Percentiles rank a stretch among this genome's conserved stretches.
Evolutionary conservation across 2,888 invertebrate genomes (phyloP).

Genomic region (Syrista parreyssii): DNA sequence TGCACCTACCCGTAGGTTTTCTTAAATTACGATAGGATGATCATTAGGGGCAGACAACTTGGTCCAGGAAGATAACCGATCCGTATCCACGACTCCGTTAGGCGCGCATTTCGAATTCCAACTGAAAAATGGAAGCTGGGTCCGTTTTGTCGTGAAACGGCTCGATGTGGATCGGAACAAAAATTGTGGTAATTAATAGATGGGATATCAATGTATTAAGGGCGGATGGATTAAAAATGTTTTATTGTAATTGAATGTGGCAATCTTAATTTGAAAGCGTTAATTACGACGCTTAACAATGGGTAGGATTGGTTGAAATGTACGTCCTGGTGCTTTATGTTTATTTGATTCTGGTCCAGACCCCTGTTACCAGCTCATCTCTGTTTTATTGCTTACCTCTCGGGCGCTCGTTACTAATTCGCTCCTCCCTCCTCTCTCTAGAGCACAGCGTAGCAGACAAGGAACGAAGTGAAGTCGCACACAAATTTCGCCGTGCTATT

Average conservation of each 20-base stretch:
- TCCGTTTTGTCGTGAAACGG: neutral
- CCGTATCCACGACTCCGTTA: constrained; percentile 28
- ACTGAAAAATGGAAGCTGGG: neutral
- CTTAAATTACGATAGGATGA: constrained; percentile 45
- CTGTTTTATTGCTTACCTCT: neutral
- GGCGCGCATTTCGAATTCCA: constrained; percentile 26
- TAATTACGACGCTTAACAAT: neutral
- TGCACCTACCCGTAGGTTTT: constrained; percentile 24
- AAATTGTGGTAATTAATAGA: neutral
- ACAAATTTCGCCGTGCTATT: constrained; percentile 49
- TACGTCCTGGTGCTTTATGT: neutral
- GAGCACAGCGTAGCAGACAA: neutral
- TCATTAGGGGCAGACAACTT: constrained; percentile 37
- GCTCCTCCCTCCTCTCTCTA: neutral
- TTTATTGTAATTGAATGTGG: neutral
- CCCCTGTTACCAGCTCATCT: neutral
- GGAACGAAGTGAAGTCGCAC: constrained; percentile 17
- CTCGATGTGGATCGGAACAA: neutral
- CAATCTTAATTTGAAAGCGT: neutral
- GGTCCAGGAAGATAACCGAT: constrained; percentile 35
- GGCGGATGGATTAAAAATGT: neutral
- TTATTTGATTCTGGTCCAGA: neutral
- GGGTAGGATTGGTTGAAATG: neutral
- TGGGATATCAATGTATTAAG: neutral
- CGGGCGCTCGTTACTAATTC: neutral